Conservation (phyloP, 1,140 invertebrate species). For the Sipha flava region DNA sequence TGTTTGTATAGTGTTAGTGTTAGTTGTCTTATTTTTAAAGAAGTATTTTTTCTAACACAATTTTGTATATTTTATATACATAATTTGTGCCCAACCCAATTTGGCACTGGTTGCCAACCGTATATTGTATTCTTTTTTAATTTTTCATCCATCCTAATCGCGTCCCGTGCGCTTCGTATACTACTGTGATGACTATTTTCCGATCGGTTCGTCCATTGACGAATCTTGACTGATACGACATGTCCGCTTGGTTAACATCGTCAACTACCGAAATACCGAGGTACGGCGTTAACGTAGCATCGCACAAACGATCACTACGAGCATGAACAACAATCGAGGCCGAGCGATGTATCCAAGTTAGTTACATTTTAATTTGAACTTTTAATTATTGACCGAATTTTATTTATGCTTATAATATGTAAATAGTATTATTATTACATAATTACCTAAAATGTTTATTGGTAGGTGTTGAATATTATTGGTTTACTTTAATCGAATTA, state of each 20-base stretch:
- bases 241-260: not conserved
- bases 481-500: too few relatives aligned
- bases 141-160: conserved; percentile 29
- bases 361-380: not conserved
- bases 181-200: not conserved
- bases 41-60: not conserved
- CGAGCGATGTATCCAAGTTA: not conserved
- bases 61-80: conserved; percentile 27
- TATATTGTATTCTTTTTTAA: not conserved
- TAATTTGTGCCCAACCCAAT: conserved; percentile 28
- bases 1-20: conserved; percentile 7
- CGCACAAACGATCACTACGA: not conserved
- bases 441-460: too few relatives aligned
- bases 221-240: conserved; percentile 27
- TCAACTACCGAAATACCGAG: conserved; percentile 1
- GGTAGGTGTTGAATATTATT: too few relatives aligned
- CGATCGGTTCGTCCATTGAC: conserved; percentile 22
- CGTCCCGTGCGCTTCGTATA: not conserved
- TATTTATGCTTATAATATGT: too few relatives aligned
- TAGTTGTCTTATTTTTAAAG: not conserved
- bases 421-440: too few relatives aligned
- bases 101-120: conserved; percentile 9
- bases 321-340: not conserved
- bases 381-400: not conserved
- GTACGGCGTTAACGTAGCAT: not conserved